These are phyloP conservation scores for Trinectes maculatus DNA, from an alignment of 2,113 vertebrate species.

Conservation along the genomic window DNA sequence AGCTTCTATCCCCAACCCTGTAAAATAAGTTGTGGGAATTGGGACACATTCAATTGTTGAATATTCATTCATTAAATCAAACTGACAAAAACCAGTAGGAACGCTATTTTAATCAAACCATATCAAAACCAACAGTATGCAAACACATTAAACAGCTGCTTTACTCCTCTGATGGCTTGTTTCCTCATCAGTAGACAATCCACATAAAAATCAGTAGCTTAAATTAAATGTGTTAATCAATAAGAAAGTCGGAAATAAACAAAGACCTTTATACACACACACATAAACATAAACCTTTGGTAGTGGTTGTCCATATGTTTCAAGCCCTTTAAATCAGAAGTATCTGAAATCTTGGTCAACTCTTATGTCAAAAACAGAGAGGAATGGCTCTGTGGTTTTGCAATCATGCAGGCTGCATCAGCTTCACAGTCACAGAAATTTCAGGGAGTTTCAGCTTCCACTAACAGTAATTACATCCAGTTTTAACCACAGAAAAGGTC, in stretches of 20 bases:
- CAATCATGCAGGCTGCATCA: background rate
- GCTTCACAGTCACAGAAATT: background rate
- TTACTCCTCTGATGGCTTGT: background rate
- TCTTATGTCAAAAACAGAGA: background rate
- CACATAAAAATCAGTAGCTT: constrained; percentile 17
- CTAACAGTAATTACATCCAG: background rate
- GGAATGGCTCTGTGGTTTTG: background rate
- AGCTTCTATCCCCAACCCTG: background rate
- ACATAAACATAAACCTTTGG: constrained; percentile 47
- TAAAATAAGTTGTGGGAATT: too few species aligned
- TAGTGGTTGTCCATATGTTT: constrained; percentile 20
- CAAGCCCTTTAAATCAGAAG: constrained; percentile 42
- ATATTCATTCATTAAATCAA: constrained; percentile 33
- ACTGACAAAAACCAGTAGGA: constrained; percentile 12
- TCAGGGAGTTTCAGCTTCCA: background rate
- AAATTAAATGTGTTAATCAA: constrained; percentile 14
- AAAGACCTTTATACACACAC: background rate
- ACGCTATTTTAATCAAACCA: background rate
- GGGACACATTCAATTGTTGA: too few species aligned
- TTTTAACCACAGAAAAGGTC: constrained; percentile 19
- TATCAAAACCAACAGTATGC: constrained; percentile 2
- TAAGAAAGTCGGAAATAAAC: background rate
- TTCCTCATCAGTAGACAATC: background rate
- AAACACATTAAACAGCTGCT: constrained; percentile 17
- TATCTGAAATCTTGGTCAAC: constrained; percentile 2